Evolutionary conservation across 92 coral and sea anemone species (phyloP).

Genomic region (Desmophyllum pertusum): DNA sequence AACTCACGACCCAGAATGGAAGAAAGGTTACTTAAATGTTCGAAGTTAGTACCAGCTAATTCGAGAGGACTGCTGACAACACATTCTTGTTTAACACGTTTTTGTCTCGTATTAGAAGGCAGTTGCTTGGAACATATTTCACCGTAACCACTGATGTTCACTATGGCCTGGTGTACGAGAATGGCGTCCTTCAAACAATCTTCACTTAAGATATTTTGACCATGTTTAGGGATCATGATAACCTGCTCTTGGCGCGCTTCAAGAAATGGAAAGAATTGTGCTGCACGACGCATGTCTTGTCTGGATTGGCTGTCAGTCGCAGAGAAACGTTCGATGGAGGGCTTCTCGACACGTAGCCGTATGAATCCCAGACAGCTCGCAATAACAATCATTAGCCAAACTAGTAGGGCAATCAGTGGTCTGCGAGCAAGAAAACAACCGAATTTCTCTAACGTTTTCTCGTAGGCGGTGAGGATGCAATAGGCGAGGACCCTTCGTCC

Average conservation of each 20-base stretch:
- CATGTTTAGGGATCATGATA: slow-evolving; percentile 35
- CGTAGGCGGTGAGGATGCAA: slow-evolving; percentile 18
- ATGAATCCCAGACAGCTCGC: slow-evolving; percentile 46
- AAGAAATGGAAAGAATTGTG: slow-evolving; percentile 34
- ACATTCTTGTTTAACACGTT: not conserved
- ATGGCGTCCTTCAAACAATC: slow-evolving; percentile 49
- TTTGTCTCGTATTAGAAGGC: not conserved
- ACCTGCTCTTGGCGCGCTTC: slow-evolving; percentile 48
- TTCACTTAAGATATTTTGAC: slow-evolving; percentile 39
- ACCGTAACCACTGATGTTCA: slow-evolving; percentile 36
- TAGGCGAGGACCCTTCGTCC: not conserved
- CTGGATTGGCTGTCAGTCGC: slow-evolving; percentile 25
- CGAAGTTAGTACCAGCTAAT: slow-evolving; percentile 19
- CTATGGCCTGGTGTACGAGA: slow-evolving; percentile 36
- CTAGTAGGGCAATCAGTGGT: slow-evolving; percentile 15
- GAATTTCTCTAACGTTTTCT: slow-evolving; percentile 42
- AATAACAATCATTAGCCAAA: slow-evolving; percentile 2
- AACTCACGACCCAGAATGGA: slow-evolving; percentile 15
- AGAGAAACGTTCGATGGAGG: slow-evolving; percentile 11
- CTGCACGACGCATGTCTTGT: slow-evolving; percentile 31
- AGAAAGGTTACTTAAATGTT: slow-evolving; percentile 9
- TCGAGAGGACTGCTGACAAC: slow-evolving; percentile 31
- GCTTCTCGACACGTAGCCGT: slow-evolving; percentile 15
- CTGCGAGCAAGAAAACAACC: slow-evolving; percentile 49
- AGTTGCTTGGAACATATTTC: slow-evolving; percentile 25